Conservation (phyloP, 2,888 invertebrate species). For the Aporophyla nigra region DNA sequence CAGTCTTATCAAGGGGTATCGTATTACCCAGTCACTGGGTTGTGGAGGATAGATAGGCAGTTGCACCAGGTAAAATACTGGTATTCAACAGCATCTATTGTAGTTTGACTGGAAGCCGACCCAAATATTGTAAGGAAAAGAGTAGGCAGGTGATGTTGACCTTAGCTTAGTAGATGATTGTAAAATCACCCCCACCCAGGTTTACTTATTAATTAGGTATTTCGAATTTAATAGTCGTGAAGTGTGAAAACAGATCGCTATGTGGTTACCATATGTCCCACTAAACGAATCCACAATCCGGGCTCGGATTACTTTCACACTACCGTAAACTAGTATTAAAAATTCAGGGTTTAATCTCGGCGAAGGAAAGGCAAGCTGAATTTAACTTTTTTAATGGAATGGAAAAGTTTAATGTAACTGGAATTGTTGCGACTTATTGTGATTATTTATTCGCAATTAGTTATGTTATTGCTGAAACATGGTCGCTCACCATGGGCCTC, state of each 20-base stretch:
- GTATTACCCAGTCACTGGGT: too few relatives aligned
- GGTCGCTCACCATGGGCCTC: too few relatives aligned
- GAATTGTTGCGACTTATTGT: not conserved
- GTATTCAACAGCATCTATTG: too few relatives aligned
- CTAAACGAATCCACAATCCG: conserved; percentile 44
- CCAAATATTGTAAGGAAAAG: too few relatives aligned
- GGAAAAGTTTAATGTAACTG: not conserved
- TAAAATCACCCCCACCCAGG: not conserved
- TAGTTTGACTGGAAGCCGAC: too few relatives aligned
- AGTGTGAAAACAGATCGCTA: conserved; percentile 33
- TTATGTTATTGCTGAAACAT: not conserved
- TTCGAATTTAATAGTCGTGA: not conserved
- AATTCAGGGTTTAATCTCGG: conserved; percentile 59
- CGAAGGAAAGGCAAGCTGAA: conserved; percentile 13
- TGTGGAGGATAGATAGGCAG: too few relatives aligned
- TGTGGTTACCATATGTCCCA: conserved; percentile 43
- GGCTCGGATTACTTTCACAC: conserved; percentile 33
- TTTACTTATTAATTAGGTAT: not conserved
- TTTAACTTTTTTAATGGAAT: conserved; percentile 47
- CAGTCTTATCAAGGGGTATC: too few relatives aligned
- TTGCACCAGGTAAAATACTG: too few relatives aligned
- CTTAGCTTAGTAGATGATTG: not conserved
- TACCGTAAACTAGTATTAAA: conserved; percentile 54
- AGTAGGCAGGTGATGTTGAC: too few relatives aligned
- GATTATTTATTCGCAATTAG: not conserved